Base-by-base conservation (phyloP, 37 sponge, comb jelly and placozoan species). In the Theonella swinhoei region DNA sequence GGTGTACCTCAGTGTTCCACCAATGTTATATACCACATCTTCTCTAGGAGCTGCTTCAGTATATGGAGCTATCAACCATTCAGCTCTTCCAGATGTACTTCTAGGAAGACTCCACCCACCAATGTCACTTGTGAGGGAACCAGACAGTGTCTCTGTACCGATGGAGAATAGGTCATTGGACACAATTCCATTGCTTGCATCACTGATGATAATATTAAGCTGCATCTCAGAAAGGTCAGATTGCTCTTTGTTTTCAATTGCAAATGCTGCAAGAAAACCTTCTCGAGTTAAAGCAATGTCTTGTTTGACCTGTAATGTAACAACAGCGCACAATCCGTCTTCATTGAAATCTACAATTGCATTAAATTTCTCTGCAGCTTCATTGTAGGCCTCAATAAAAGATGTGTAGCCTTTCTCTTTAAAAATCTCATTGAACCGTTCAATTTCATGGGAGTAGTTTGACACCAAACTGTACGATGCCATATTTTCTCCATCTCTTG, bases 21-120 rank as follows among this genome's bases (percentile, higher is more conserved):
- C 64, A 34, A 82, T 31, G 62, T 62, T 37, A 34, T 82, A 82
- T 7, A 40, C 26, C 24, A 35, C 39, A 32, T 82, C 74, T 11
- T 74, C 60, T n/a, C 59, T 26, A 39, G 83, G 83, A 37, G 83
- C 83, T 24, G 83, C 83, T 34, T 82, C 83, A 5, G 83, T 73
- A n/a, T 62, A 82, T 31, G 83, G 83, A 2, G 41, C 74, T 38
- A 73, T 82, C 2, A 82, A 32, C 83, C 83, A 82, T 25, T 80
- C 81, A 43, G 42, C 70, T 3, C 33, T 7, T 41, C 83, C 83
- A 25, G 74, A 73, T 42, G 1, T 38, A 2, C 31, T 74, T 73
- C 83, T 82, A 3, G 64, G 40, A 19, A 82, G 31, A 3, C 64
- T n/a, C 83, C 74, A 72, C 23, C 4, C 24, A 54, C 24, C 35